A percentile compares a stretch with the other conserved stretches of the same genome.
Evolutionary conservation across 2,113 vertebrate genomes (phyloP).

Genomic region (Sturnus vulgaris): DNA sequence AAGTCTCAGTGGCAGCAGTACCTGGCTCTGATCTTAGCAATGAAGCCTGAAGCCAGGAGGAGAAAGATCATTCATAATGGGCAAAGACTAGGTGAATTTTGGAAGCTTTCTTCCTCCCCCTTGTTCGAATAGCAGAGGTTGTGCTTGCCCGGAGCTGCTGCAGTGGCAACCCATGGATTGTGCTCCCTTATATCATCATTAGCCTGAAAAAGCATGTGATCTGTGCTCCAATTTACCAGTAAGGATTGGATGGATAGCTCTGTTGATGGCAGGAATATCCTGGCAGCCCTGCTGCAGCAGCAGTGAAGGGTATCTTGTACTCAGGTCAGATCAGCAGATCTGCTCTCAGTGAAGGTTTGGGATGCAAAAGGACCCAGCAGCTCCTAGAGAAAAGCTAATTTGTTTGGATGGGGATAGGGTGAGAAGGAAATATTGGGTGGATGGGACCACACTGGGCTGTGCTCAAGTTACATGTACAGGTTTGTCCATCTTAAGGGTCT

Average conservation of each 20-base stretch:
- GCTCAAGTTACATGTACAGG: not conserved
- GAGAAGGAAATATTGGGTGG: not conserved
- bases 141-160: slow-evolving; percentile 3
- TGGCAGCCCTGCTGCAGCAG: not conserved
- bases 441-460: not conserved
- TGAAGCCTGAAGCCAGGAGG: not conserved
- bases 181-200: slow-evolving; percentile 39
- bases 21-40: not conserved
- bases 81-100: not conserved
- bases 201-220: slow-evolving; percentile 9
- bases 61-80: not conserved
- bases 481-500: not conserved
- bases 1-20: not conserved
- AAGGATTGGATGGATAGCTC: not conserved
- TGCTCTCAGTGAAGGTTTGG: not conserved
- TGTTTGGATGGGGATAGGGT: not conserved
- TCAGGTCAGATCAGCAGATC: not conserved
- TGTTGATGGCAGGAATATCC: slow-evolving; percentile 3
- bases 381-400: not conserved
- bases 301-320: not conserved
- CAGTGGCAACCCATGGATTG: not conserved
- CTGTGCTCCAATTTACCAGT: slow-evolving; percentile 22
- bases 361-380: not conserved
- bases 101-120: not conserved
- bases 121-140: not conserved